Evolutionary conservation across 1,140 invertebrate species (phyloP).

Genomic region (Eubasilissa regina): DNA sequence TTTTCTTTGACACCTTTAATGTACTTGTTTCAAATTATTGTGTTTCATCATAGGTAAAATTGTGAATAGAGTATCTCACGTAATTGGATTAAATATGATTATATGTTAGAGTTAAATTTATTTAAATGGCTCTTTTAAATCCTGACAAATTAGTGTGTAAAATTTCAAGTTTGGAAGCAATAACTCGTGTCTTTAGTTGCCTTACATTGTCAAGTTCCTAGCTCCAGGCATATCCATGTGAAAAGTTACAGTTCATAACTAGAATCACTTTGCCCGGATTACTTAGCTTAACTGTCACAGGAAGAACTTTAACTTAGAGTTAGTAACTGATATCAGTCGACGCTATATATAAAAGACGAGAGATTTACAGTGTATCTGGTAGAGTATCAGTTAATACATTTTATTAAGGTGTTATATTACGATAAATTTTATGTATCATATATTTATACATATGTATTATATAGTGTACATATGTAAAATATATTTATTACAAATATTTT

Average conservation of each 20-base stretch:
- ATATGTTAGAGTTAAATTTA: too few species aligned
- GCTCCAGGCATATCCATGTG: not conserved
- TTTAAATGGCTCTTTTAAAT: not conserved
- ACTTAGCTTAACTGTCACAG: constrained; percentile 16
- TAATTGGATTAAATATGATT: too few species aligned
- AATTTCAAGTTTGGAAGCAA: constrained; percentile 2
- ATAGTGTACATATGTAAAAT: too few species aligned
- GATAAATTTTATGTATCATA: too few species aligned
- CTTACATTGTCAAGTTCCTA: constrained; percentile 2
- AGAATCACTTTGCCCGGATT: constrained; percentile 8
- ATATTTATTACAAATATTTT: too few species aligned
- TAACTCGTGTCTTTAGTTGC: constrained; percentile 6
- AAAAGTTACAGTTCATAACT: constrained; percentile 13
- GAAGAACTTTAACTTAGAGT: not conserved
- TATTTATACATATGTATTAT: too few species aligned
- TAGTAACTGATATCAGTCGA: constrained; percentile 1
- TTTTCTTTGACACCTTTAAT: too few species aligned
- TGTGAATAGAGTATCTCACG: too few species aligned
- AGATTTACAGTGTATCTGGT: not conserved
- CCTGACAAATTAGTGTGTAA: not conserved
- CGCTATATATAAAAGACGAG: not conserved
- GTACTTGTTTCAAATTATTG: too few species aligned
- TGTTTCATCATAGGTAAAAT: too few species aligned
- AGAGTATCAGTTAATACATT: not conserved
- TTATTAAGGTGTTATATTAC: too few species aligned